Evolutionary conservation across 2,888 invertebrate genomes (phyloP).

Genomic region (Steinernema carpocapsae): DNA sequence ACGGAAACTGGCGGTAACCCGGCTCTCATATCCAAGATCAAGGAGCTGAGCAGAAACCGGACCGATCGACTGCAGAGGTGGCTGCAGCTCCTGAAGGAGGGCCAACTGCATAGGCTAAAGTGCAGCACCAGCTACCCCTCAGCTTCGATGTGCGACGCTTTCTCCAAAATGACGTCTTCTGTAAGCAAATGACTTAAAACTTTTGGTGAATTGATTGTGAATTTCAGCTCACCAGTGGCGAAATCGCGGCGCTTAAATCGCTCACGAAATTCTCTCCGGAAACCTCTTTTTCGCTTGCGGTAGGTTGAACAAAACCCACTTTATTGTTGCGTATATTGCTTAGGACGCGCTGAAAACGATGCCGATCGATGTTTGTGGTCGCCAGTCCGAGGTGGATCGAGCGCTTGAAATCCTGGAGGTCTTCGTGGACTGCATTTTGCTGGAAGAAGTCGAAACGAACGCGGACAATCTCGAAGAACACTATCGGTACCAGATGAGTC

Average conservation of each 20-base stretch:
- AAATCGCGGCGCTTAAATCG: neutral
- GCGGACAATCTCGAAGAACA: neutral
- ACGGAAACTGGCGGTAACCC: constrained; percentile 14
- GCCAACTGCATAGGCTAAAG: neutral
- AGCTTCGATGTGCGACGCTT: neutral
- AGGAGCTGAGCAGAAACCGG: constrained; percentile 12
- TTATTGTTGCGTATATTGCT: neutral
- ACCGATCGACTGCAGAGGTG: constrained; percentile 12
- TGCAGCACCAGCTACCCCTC: constrained; percentile 15
- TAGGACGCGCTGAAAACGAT: neutral
- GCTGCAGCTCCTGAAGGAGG: constrained; percentile 1
- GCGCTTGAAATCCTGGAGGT: constrained; percentile 3
- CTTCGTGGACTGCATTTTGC: neutral
- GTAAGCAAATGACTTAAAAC: neutral
- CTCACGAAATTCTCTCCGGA: neutral
- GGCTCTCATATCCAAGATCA: constrained; percentile 12
- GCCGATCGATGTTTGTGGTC: constrained; percentile 25
- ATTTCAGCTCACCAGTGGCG: neutral
- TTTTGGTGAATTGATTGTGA: neutral
- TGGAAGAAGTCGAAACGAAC: constrained; percentile 16
- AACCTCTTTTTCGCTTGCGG: constrained; percentile 11
- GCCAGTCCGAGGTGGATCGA: neutral
- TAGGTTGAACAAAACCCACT: neutral
- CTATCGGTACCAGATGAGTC: constrained; percentile 9
- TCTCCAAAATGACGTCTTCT: neutral